Evolutionary conservation across 2,113 vertebrate species (phyloP), one percentile per base, ranked within the genome.

Genomic region (Tupaia chinensis): DNA sequence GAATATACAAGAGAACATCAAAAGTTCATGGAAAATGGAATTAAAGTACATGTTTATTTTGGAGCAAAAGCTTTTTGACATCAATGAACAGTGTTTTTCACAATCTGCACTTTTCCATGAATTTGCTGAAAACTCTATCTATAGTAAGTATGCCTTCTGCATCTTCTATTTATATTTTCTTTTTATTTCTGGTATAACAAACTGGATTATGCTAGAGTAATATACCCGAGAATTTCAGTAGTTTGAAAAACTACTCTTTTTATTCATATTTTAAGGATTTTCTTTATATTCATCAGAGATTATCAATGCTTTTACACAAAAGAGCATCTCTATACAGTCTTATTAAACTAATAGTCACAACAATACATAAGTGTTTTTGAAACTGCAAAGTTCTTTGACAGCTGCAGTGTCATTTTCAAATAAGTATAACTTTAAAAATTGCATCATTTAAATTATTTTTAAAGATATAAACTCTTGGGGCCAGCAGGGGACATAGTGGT

Each of bases 301-400:
- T 87, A 93, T 73, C 66, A 83, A 68, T 82, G 22, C 61, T 93
- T 93, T 95, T 95, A 96, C 70, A 91, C 74, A 78, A 93, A 92
- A 82, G 69, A 93, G 32, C 44, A 95, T 94, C 81, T 88, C 54
- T 78, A 87, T 69, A 79, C 44, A 91, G 27, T 69, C 95, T 97
- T 97, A 97, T 94, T 92, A 82, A 93, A 94, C 77, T 63, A 91
- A 96, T 96, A 95, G 97, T 98, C 98, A 96, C 97, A 98, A 98
- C 80, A 98, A 88, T 19, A 86, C 93, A 89, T 83, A 89, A 70
- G 93, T 83, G 77, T 91, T 93, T 97, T 68, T 91, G 77, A 86
- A 95, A 96, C 93, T 77, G 92, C 32, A 11, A 94, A 95, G 56
- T 92, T 94, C 34, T 73, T 77, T 96, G 89, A 93, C 91, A 91